phyloP scores from a whole-genome alignment of 2,113 vertebrate species.

The Charadrius vociferus region DNA sequence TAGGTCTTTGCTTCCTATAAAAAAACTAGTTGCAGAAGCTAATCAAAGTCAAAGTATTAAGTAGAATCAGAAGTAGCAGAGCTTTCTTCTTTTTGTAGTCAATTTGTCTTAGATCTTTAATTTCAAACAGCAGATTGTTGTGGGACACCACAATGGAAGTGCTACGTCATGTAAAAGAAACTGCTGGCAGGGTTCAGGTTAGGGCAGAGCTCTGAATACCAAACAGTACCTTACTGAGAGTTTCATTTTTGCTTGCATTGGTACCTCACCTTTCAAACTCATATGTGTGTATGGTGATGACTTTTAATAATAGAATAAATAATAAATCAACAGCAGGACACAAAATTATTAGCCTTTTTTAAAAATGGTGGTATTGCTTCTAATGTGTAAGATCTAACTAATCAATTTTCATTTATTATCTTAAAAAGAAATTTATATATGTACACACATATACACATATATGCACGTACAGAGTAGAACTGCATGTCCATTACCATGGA shows the following conservation, averaged over 20 bases:
- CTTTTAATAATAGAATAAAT: not conserved
- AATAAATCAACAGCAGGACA: not conserved
- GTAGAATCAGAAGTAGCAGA: not conserved
- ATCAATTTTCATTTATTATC: not conserved
- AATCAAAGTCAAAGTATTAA: not conserved
- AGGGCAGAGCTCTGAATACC: not conserved
- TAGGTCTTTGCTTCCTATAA: not conserved
- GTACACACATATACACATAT: not conserved
- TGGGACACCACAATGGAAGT: not conserved
- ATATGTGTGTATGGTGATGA: not conserved
- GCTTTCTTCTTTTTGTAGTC: not conserved
- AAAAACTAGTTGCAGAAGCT: not conserved
- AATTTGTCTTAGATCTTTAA: not conserved
- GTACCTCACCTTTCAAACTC: not conserved
- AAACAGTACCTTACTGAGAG: not conserved
- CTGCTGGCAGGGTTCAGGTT: not conserved
- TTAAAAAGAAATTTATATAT: not conserved
- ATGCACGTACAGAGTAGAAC: not conserved
- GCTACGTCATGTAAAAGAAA: not conserved
- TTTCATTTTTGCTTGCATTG: not conserved
- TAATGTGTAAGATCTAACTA: not conserved
- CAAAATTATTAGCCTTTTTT: not conserved
- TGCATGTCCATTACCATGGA: not conserved
- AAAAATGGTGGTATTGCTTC: not conserved
- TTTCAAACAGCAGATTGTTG: not conserved